A percentile compares a stretch with the other conserved stretches of the same genome.
Evolutionary conservation across 2,113 vertebrate genomes (phyloP).

Genomic region (Mohoua ochrocephala): DNA sequence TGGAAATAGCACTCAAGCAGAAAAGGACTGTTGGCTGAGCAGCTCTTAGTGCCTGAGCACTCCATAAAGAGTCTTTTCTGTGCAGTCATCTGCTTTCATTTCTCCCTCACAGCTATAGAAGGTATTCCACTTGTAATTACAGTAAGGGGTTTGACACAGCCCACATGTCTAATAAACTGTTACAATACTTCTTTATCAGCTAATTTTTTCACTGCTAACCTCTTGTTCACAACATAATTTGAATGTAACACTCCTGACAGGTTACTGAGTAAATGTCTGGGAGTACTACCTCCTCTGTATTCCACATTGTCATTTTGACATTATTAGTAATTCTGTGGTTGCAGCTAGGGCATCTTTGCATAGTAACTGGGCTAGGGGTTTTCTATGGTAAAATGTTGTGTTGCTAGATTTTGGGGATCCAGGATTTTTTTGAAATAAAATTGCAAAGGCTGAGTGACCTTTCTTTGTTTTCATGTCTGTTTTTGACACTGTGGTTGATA

Average conservation of each 20-base stretch:
- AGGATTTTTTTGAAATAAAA: neutral
- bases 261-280: neutral
- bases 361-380: neutral
- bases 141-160: neutral
- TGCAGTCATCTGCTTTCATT: neutral
- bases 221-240: neutral
- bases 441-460: neutral
- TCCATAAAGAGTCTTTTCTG: neutral
- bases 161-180: neutral
- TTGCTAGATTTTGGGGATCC: neutral
- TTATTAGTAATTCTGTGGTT: neutral
- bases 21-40: neutral
- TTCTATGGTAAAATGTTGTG: neutral
- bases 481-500: neutral
- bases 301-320: neutral
- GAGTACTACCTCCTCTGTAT: neutral
- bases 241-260: neutral
- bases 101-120: neutral
- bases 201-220: neutral
- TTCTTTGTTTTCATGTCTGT: neutral
- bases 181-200: neutral
- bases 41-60: neutral
- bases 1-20: neutral
- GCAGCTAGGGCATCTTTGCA: neutral
- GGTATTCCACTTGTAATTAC: neutral